Base-by-base conservation (phyloP, 2,797 vertebrate genomes). In the Tadarida brasiliensis region DNA sequence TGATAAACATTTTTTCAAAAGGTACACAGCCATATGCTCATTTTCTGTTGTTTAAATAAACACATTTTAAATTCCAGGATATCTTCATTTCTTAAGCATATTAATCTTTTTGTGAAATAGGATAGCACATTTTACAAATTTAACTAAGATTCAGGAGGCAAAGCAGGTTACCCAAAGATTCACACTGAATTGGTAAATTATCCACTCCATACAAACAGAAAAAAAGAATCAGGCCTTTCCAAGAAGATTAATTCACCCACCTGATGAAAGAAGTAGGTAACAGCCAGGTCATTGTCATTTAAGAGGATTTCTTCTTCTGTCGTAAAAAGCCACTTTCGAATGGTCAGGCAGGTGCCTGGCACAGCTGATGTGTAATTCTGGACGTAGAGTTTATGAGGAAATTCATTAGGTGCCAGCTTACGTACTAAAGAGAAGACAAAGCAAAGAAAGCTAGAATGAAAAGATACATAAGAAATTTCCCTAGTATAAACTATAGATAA, bases 361-460 rank as follows among this genome's bases (percentile, higher is more conserved):
- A 99, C 99, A 0, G 99, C 99, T 17, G 99, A 99, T n/a, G 99
- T 99, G 97, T 99, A 99, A 97, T 99, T 99, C 98, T 99, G 99
- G 95, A 99, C 99, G 51, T 99, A 99, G 0, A 99, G 99, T 98
- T 99, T 99, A 98, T 99, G 99, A 33, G 99, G 99, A 97, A 99
- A 99, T 97, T 99, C 99, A 2, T 99, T 99, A 97, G 99, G 99
- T 0, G 99, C 99, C 97, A 99, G 97, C 68, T 99, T 99, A 96
- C 99, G 99, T 96, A 99, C 99, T 99, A 5, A 33, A 88, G 1
- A 51, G 26, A 89, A 93, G 67, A 95, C 54, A 96, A 86, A 96
- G 89, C 44, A 95, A 63, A 93, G 78, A 70, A 86, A 92, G 33
- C 73, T 54, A 7, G 70, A 90, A 63, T 88, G 59, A 95, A 94